Percentiles rank a stretch among this genome's conserved stretches.
These are phyloP conservation scores for Caenorhabditis drosophilae DNA, from an alignment of 2,888 invertebrate genomes.

Conservation along the genomic window DNA sequence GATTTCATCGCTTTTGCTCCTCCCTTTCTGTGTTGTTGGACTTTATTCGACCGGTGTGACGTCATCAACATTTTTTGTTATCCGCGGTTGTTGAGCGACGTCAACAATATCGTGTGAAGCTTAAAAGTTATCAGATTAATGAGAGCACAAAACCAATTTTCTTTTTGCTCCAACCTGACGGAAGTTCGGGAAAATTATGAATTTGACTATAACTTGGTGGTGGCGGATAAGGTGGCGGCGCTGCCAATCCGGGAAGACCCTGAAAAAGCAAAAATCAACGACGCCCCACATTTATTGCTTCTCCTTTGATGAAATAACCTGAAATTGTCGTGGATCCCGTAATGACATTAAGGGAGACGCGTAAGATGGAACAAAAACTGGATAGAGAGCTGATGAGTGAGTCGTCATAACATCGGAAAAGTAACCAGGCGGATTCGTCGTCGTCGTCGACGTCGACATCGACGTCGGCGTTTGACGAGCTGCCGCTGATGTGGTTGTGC, in stretches of 20 bases:
- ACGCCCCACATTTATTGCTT: too few relatives aligned
- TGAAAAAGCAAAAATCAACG: constrained; percentile 9
- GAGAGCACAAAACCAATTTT: too few relatives aligned
- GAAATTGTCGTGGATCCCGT: constrained; percentile 45
- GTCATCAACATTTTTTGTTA: constrained; percentile 21
- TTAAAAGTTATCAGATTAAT: too few relatives aligned
- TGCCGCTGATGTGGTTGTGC: not conserved
- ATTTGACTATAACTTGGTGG: constrained; percentile 50
- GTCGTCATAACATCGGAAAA: constrained; percentile 43
- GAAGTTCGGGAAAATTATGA: constrained; percentile 39
- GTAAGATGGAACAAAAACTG: constrained; percentile 48
- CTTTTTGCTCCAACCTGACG: constrained; percentile 27
- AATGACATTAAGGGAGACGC: constrained; percentile 37
- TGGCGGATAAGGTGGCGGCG: constrained; percentile 50
- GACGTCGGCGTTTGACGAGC: not conserved
- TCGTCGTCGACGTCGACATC: too few relatives aligned
- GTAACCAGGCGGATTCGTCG: constrained; percentile 33
- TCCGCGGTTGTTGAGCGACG: constrained; percentile 25
- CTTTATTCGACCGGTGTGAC: constrained; percentile 45
- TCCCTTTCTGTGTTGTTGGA: too few relatives aligned
- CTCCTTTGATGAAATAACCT: constrained; percentile 3
- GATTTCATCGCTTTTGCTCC: too few relatives aligned
- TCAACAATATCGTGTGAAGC: constrained; percentile 27
- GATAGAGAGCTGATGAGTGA: constrained; percentile 39
- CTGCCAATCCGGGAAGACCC: constrained; percentile 47